Evolutionary conservation across 2,797 vertebrate genomes (phyloP).

Genomic region (Sebastes itinus): DNA sequence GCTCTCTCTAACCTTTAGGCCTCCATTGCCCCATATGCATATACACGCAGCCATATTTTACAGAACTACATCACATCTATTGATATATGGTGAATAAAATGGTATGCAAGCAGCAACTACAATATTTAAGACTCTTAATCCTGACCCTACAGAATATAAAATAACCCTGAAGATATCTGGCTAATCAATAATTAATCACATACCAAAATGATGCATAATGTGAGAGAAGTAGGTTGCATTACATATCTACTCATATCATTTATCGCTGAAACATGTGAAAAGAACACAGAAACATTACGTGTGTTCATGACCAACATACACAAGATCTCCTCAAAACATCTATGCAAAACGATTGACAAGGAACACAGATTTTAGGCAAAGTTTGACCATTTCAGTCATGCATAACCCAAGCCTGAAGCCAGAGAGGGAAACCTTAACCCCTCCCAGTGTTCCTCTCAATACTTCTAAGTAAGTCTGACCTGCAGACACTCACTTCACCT

Average conservation of each 20-base stretch:
- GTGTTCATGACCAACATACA: neutral
- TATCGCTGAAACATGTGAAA: neutral
- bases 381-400: neutral
- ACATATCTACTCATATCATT: neutral
- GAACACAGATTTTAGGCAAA: neutral
- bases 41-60: neutral
- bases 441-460: slow-evolving; percentile 19
- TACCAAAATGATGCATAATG: slow-evolving; percentile 11
- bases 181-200: slow-evolving; percentile 22
- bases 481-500: slow-evolving; percentile 71
- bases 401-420: neutral
- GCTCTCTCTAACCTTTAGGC: neutral
- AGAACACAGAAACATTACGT: neutral
- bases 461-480: slow-evolving; percentile 84
- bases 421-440: slow-evolving; percentile 9
- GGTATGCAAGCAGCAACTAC: neutral
- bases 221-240: neutral
- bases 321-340: neutral
- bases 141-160: slow-evolving; percentile 14
- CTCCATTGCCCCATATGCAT: neutral
- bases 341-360: neutral
- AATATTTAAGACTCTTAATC: neutral
- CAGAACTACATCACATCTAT: neutral
- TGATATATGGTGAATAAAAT: slow-evolving; percentile 4
- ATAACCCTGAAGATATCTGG: neutral